A percentile compares a stretch with the other conserved stretches of the same genome.
Evolutionary conservation across 2,797 vertebrate species (phyloP).

Genomic region (Etheostoma nigrum): DNA sequence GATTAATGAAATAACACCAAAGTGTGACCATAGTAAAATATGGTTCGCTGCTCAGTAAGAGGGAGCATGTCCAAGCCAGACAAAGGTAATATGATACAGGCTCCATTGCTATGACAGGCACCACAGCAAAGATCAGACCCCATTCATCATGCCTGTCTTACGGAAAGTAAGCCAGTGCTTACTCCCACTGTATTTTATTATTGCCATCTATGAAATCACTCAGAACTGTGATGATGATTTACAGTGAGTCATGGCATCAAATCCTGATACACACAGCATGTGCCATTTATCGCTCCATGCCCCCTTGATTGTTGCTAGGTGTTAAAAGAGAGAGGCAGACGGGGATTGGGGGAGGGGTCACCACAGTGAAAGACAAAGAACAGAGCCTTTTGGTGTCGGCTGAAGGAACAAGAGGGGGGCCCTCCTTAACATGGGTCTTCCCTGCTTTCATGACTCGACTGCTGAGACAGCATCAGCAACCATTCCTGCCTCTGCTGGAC

Average conservation of each 20-base stretch:
- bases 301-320: constrained; percentile 75
- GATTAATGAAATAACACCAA: not conserved
- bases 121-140: constrained; percentile 71
- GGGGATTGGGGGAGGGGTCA: constrained; percentile 82
- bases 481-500: constrained; percentile 11
- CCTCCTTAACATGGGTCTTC: constrained; percentile 63
- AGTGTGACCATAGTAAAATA: not conserved
- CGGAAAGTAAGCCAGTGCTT: constrained; percentile 44
- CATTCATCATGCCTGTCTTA: constrained; percentile 53
- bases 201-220: constrained; percentile 21
- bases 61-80: constrained; percentile 69
- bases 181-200: constrained; percentile 10
- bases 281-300: constrained; percentile 52
- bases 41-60: constrained; percentile 35
- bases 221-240: constrained; percentile 32
- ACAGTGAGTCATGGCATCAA: constrained; percentile 54
- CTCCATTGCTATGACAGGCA: constrained; percentile 77
- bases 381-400: constrained; percentile 72
- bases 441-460: constrained; percentile 67
- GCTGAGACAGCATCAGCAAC: constrained; percentile 68
- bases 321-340: constrained; percentile 79
- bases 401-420: constrained; percentile 63
- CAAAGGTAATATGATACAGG: constrained; percentile 84
- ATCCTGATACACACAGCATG: constrained; percentile 60
- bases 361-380: constrained; percentile 84